Percentiles rank a stretch among this genome's conserved stretches.
phyloP scores from a whole-genome alignment of 2,888 invertebrate genomes.

The Rotaria sp. region DNA sequence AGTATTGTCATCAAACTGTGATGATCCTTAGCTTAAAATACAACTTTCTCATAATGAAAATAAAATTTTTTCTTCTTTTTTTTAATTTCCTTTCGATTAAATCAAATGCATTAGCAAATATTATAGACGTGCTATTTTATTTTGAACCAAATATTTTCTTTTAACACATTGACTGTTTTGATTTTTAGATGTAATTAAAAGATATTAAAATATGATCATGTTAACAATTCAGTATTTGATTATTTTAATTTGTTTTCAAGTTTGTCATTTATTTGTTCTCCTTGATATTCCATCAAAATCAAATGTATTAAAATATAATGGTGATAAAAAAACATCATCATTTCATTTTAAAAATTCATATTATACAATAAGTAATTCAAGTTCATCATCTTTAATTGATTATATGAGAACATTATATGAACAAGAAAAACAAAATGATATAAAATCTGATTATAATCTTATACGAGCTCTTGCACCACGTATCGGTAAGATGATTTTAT shows the following conservation, averaged over 20 bases:
- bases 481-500: background rate
- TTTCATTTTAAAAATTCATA: background rate
- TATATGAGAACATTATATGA: conserved; percentile 9
- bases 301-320: background rate
- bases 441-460: background rate
- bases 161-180: background rate
- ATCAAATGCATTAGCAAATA: background rate
- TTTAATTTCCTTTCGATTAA: background rate
- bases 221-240: conserved; percentile 11
- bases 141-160: background rate
- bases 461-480: background rate
- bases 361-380: background rate
- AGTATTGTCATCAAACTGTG: background rate
- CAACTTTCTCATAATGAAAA: background rate
- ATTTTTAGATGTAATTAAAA: background rate
- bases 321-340: background rate
- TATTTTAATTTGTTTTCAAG: background rate
- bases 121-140: background rate
- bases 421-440: background rate
- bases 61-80: background rate
- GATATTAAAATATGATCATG: background rate
- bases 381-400: conserved; percentile 2
- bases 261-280: background rate
- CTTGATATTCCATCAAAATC: background rate
- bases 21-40: background rate